These are phyloP conservation scores for Excalfactoria chinensis DNA, from an alignment of 2,113 vertebrate species.

Conservation along the genomic window DNA sequence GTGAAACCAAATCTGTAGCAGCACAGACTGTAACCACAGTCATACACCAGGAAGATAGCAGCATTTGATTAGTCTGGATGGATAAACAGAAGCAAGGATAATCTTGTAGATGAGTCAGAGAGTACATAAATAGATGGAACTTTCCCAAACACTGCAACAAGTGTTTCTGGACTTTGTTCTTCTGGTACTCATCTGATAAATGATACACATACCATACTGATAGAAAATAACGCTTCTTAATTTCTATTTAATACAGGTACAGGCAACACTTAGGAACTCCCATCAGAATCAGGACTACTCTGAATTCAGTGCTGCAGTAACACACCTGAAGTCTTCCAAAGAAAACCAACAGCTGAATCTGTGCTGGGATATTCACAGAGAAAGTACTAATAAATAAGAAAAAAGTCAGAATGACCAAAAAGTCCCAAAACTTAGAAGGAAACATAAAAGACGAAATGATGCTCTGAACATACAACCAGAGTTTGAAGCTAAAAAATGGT, in stretches of 20 bases:
- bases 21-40: neutral
- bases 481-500: neutral
- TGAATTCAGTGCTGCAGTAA: neutral
- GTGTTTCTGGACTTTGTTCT: neutral
- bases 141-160: neutral
- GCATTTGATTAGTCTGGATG: neutral
- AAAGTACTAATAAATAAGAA: neutral
- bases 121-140: neutral
- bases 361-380: neutral
- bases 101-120: neutral
- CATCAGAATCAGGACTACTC: neutral
- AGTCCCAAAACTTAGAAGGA: neutral
- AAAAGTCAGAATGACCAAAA: neutral
- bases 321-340: neutral
- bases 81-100: neutral
- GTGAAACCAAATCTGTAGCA: neutral
- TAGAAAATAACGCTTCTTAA: neutral
- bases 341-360: neutral
- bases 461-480: neutral
- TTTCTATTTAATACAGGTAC: neutral
- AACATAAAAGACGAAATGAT: neutral
- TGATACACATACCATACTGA: accelerated
- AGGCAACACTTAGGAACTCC: neutral
- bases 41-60: neutral
- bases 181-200: neutral